These are phyloP conservation scores for Corythaeola cristata DNA, from an alignment of 2,113 vertebrate species.

Conservation along the genomic window DNA sequence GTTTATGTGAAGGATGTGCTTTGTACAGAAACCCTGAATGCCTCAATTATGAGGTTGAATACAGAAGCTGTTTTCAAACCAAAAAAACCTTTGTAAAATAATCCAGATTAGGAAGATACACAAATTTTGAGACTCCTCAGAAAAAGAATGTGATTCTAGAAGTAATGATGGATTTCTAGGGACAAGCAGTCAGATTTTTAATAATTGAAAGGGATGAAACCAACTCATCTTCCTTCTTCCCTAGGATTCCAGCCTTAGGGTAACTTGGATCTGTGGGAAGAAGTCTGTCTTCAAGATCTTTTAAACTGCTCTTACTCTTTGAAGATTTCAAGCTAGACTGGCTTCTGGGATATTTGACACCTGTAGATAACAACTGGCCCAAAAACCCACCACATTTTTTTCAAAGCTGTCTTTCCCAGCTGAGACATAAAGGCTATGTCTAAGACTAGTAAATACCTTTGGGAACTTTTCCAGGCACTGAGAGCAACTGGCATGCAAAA, in stretches of 20 bases:
- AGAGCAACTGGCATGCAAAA: background rate
- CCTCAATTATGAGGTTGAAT: background rate
- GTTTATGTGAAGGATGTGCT: background rate
- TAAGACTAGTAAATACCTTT: background rate
- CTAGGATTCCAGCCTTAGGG: background rate
- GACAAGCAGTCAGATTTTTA: background rate
- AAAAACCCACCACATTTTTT: background rate
- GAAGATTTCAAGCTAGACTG: background rate
- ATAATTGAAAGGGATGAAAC: background rate
- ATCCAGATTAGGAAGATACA: background rate
- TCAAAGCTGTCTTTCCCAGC: background rate
- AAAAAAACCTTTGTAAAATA: background rate
- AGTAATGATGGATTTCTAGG: background rate
- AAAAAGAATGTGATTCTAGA: background rate
- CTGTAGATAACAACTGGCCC: background rate
- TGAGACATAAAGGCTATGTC: background rate
- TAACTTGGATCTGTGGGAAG: background rate
- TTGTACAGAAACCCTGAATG: background rate
- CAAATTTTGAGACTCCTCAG: background rate
- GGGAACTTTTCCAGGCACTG: background rate
- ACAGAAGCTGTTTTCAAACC: background rate
- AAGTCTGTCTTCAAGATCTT: background rate
- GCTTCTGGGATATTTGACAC: background rate
- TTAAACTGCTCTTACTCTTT: background rate
- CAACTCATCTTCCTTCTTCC: rapidly evolving